Evolutionary conservation across 2,888 invertebrate genomes (phyloP).

Genomic region (Cephus spinipes): DNA sequence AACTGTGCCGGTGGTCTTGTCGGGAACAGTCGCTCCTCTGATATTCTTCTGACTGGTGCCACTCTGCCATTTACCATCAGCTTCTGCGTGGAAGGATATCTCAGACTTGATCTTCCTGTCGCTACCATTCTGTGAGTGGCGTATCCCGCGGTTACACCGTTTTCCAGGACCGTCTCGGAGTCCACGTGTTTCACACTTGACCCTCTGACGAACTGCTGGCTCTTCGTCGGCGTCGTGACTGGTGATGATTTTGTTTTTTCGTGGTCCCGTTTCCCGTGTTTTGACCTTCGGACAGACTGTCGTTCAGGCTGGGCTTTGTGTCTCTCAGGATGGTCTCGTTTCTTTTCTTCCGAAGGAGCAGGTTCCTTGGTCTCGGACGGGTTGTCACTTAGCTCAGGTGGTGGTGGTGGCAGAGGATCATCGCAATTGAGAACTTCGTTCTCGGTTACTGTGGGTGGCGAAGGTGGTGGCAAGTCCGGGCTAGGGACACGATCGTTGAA

Average conservation of each 20-base stretch:
- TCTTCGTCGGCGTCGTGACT: constrained; percentile 28
- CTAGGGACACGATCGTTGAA: constrained; percentile 70
- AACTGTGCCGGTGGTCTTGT: constrained; percentile 53
- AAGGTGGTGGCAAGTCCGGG: constrained; percentile 74
- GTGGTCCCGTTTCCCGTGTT: constrained; percentile 42
- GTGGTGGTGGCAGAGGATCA: constrained; percentile 76
- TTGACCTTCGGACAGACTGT: constrained; percentile 51
- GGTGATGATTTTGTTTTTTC: constrained; percentile 41
- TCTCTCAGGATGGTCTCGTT: constrained; percentile 39
- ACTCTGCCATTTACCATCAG: constrained; percentile 67
- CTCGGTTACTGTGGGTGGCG: constrained; percentile 73
- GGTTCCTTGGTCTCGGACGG: constrained; percentile 33
- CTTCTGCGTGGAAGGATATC: constrained; percentile 68
- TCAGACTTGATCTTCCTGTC: constrained; percentile 66
- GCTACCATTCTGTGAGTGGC: constrained; percentile 55
- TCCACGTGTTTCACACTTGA: constrained; percentile 40
- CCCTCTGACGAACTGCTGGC: constrained; percentile 27
- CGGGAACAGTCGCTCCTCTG: constrained; percentile 46
- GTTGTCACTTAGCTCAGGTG: constrained; percentile 67
- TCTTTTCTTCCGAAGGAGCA: constrained; percentile 57
- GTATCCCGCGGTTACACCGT: constrained; percentile 49
- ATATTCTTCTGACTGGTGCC: constrained; percentile 51
- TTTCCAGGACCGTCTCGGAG: constrained; percentile 45
- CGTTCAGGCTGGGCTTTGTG: constrained; percentile 47
- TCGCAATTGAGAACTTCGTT: constrained; percentile 73